Evolutionary conservation across 2,888 invertebrate genomes (phyloP).

Genomic region (Patella ulyssiponensis): DNA sequence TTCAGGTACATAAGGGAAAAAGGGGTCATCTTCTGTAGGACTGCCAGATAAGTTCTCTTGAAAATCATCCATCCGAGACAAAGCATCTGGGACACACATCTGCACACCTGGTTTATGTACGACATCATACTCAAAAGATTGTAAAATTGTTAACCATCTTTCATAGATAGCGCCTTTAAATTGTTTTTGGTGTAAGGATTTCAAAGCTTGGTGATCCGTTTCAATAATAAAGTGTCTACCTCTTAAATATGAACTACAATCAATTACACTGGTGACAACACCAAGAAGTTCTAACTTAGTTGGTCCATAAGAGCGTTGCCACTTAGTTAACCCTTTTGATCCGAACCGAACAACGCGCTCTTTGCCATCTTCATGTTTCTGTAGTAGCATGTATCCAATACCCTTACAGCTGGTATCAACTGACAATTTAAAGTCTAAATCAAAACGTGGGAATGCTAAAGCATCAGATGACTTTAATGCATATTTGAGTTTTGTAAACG

Average conservation of each 20-base stretch:
- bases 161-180: constrained; percentile 28
- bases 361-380: constrained; percentile 14
- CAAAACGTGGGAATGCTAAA: constrained; percentile 29
- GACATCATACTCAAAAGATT: constrained; percentile 7
- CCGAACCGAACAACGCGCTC: neutral
- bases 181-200: constrained; percentile 26
- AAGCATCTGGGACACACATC: constrained; percentile 15
- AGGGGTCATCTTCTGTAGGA: constrained; percentile 23
- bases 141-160: constrained; percentile 15
- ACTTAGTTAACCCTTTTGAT: constrained; percentile 10
- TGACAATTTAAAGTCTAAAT: constrained; percentile 24
- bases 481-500: constrained; percentile 16
- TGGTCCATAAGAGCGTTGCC: constrained; percentile 19
- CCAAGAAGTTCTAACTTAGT: constrained; percentile 24
- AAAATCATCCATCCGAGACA: constrained; percentile 1
- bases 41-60: constrained; percentile 14
- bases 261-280: constrained; percentile 23
- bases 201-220: constrained; percentile 24
- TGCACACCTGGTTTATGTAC: constrained; percentile 11
- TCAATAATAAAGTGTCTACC: constrained; percentile 26
- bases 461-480: constrained; percentile 19
- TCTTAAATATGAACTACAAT: constrained; percentile 25
- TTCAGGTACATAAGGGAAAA: constrained; percentile 20
- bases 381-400: constrained; percentile 13
- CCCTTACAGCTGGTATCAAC: constrained; percentile 25